Percentiles rank a stretch among this genome's conserved stretches.
Conservation (phyloP, 2,888 invertebrate genomes). For the Argyra leucocephala region DNA sequence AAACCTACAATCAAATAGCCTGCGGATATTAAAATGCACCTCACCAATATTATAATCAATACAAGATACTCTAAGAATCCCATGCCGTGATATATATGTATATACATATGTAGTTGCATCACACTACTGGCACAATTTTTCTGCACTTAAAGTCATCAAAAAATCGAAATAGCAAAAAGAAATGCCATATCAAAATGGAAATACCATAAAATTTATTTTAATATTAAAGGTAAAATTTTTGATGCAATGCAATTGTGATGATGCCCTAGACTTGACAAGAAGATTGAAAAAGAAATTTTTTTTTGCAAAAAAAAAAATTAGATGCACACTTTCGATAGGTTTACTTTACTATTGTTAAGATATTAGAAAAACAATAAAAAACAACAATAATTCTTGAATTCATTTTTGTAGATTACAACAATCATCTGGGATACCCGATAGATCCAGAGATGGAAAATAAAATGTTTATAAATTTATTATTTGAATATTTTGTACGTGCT, state of each 20-base stretch:
- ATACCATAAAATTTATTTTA: background rate
- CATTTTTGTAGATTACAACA: too few species aligned
- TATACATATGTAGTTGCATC: background rate
- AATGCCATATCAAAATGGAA: background rate
- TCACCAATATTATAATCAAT: background rate
- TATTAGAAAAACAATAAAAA: background rate
- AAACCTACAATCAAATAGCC: background rate
- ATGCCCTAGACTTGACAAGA: background rate
- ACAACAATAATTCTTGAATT: background rate
- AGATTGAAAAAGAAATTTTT: background rate
- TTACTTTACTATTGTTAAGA: background rate
- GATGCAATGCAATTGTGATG: background rate
- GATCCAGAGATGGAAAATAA: too few species aligned
- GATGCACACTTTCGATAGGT: constrained; percentile 3
- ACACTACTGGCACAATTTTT: constrained; percentile 2
- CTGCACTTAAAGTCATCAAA: too few species aligned
- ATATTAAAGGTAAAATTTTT: background rate
- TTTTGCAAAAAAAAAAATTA: background rate
- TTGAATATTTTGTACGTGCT: too few species aligned
- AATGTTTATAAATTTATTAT: too few species aligned
- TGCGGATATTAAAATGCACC: background rate
- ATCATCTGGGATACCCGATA: too few species aligned
- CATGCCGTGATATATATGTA: background rate
- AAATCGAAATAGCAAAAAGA: background rate
- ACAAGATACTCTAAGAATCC: background rate